Conservation (phyloP, 2,113 vertebrate species). For the Axis porcinus region DNA sequence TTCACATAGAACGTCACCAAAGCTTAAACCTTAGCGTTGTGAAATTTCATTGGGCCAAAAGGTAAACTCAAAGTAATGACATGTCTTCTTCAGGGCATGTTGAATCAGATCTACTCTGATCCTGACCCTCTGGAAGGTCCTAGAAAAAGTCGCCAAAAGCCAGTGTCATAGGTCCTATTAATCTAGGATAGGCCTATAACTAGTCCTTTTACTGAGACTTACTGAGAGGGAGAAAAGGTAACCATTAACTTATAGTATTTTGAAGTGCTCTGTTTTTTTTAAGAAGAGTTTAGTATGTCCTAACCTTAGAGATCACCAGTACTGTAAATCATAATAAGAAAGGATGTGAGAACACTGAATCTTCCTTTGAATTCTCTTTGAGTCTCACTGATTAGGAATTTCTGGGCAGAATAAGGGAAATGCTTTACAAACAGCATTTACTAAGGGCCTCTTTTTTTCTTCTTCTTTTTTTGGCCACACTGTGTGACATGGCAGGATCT, state of each 20-base stretch:
- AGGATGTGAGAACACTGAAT: not conserved
- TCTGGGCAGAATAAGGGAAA: not conserved
- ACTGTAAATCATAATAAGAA: constrained; percentile 20
- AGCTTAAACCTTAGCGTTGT: constrained; percentile 3
- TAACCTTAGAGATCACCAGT: not conserved
- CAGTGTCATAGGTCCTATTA: not conserved
- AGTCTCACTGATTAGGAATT: constrained; percentile 14
- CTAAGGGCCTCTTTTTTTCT: not conserved
- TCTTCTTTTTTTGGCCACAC: not conserved
- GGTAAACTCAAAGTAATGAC: not conserved
- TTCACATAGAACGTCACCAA: not conserved
- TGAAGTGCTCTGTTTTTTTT: not conserved
- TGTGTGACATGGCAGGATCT: not conserved
- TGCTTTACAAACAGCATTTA: constrained; percentile 27
- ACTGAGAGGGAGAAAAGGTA: not conserved
- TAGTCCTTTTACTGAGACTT: constrained; percentile 26
- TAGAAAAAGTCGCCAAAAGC: constrained; percentile 30
- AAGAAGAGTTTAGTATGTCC: not conserved
- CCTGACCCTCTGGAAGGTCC: not conserved
- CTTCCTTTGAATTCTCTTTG: constrained; percentile 41
- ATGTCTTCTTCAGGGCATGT: not conserved
- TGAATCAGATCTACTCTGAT: not conserved
- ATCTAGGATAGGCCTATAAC: not conserved
- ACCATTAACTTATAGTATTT: not conserved
- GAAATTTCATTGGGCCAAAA: constrained; percentile 18